phyloP scores from a whole-genome alignment of 2,888 invertebrate species.

The Dioctria rufipes region DNA sequence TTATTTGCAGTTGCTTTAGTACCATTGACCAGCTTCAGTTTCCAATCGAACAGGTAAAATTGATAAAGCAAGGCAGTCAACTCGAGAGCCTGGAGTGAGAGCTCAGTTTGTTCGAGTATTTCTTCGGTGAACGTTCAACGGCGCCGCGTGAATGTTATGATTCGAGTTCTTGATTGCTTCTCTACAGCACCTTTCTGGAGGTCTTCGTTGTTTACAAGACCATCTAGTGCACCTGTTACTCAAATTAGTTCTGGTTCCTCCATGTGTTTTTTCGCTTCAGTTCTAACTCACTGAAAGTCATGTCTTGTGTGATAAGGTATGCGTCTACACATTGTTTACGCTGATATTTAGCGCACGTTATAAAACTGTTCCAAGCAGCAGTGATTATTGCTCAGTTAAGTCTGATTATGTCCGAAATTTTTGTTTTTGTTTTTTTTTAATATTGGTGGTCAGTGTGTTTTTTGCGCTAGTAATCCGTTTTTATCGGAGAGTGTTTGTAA shows the following conservation, averaged over 20 bases:
- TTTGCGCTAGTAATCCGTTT: background rate
- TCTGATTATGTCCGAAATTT: background rate
- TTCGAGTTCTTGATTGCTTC: constrained; percentile 2
- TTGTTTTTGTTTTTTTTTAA: background rate
- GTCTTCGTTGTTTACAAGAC: constrained; percentile 6
- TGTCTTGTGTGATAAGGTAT: constrained; percentile 49
- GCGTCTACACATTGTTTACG: constrained; percentile 39
- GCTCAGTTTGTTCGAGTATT: constrained; percentile 23
- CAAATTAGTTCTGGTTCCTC: constrained; percentile 33
- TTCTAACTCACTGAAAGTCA: background rate
- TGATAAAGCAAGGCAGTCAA: constrained; percentile 30
- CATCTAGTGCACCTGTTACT: constrained; percentile 43
- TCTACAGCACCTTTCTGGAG: background rate
- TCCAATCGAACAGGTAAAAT: constrained; percentile 46
- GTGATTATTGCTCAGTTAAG: constrained; percentile 2
- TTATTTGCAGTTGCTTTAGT: constrained; percentile 34
- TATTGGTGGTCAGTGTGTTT: background rate
- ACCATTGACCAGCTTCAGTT: constrained; percentile 42
- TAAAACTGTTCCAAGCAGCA: background rate
- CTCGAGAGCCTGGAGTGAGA: constrained; percentile 18
- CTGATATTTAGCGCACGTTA: constrained; percentile 26
- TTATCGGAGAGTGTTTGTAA: constrained; percentile 19
- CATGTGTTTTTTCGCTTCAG: background rate
- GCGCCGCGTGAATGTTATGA: constrained; percentile 25
- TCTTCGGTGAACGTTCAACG: constrained; percentile 25